Base-by-base conservation (phyloP, 2,113 vertebrate genomes). In the Brienomyrus brachyistius region DNA sequence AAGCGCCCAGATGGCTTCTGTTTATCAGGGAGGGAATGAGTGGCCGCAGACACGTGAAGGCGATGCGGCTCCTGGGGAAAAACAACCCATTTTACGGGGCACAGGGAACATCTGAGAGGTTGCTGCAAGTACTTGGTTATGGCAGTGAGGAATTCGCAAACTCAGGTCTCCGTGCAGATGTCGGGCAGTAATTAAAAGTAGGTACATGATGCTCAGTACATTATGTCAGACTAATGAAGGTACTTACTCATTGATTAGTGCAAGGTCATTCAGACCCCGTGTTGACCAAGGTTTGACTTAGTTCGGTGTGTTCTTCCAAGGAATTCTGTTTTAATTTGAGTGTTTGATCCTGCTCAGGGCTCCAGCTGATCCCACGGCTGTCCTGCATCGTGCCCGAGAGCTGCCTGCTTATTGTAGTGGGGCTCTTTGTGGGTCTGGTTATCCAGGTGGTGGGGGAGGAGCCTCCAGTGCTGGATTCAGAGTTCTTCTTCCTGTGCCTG, bases 341-440 rank as follows among this genome's bases (percentile, higher is more conserved):
- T 48, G 7, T 84, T 48, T 48, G 43, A 8, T 48, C 3, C 82
- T 54, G 7, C 19, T 1, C 94, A 99, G 98, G 98, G 31, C 99
- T 99, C 94, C 98, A 99, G 0, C 95, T 99, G 91, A 96, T 99
- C 88, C 98, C 98, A 0, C 97, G 96, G 0, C 91, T 99, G 92
- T 97, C 97, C 19, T 93, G 51, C 92, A 97, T 99, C 0, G 98
- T 99, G 56, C 98, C 98, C 0, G 98, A 99, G 94, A 99, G 98
- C 96, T 99, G 98, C 94, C 96, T 99, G 92, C 95, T 99, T 91
- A 99, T 99, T 3, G 95, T 96, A 83, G 98, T 99, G 91, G 98
- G 98, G 54, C 96, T 99, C 40, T 92, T 99, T 87, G 96, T 99
- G 0, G 98, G 98, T 1, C 97, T 97, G 0, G 96, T 99, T 89